Percentiles rank a stretch among this genome's conserved stretches.
phyloP scores from a whole-genome alignment of 2,888 invertebrate genomes.

The Ethmia dodecea region DNA sequence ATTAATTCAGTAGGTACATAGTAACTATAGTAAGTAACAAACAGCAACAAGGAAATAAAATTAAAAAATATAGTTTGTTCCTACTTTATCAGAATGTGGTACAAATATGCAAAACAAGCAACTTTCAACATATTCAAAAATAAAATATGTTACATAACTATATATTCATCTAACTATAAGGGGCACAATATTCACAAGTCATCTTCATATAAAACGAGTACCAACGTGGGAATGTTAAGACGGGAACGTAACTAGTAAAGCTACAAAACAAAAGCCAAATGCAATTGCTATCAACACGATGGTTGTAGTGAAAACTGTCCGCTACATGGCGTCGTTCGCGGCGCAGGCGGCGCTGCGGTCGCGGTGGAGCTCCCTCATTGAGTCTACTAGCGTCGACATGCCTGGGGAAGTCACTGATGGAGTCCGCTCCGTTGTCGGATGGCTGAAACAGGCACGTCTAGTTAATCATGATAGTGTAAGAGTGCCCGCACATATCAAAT shows the following conservation, averaged over 20 bases:
- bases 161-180: not conserved
- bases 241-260: not conserved
- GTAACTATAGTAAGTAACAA: too few species aligned
- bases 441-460: conserved; percentile 85
- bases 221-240: not conserved
- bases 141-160: not conserved
- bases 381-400: conserved; percentile 82
- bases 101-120: too few species aligned
- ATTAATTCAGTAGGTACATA: too few species aligned
- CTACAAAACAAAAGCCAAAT: not conserved
- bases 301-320: conserved; percentile 43
- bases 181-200: too few species aligned
- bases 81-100: too few species aligned
- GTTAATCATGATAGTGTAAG: too few species aligned
- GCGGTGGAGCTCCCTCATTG: conserved; percentile 85
- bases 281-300: conserved; percentile 22
- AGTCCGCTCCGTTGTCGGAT: conserved; percentile 87
- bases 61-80: too few species aligned
- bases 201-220: not conserved
- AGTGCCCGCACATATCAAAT: too few species aligned
- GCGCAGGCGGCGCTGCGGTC: conserved; percentile 84
- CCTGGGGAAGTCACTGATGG: conserved; percentile 82
- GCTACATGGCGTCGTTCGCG: conserved; percentile 82
- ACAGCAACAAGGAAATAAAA: too few species aligned
- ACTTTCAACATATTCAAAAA: not conserved